Base-by-base conservation (phyloP, 2,888 invertebrate species). In the Bellardia pandia region DNA sequence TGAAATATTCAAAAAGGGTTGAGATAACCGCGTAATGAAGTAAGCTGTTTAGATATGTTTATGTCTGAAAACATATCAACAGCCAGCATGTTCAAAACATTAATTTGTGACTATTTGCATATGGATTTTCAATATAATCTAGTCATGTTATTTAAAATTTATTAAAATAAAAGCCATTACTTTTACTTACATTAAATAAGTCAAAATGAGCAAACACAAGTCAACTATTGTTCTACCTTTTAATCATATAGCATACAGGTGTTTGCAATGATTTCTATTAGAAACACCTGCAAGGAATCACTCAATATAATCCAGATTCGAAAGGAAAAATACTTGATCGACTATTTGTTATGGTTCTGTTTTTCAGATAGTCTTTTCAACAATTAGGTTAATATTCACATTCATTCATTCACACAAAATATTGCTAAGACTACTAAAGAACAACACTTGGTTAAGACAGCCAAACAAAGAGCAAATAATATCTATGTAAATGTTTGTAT, bases 341-440 rank as follows among this genome's bases (percentile, higher is more conserved):
- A 7, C 37, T 37, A 37, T 60, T 13, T 60, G 33, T n/a, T 37
- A 37, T 45, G 23, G 23, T 40, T 64, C 8, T 68, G 14, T 16
- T 45, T 68, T 30, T 13, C 48, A 6, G n/a, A n/a, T 48, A 48
- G 14, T 9, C 1, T 68, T 68, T 14, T 30, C 14, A 68, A 48
- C 14, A 76, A 64, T 76, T 66, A 53, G 37, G 64, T 75, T 75
- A 75, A 62, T 62, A 64, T 76, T 51, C 76, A n/a, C n/a, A n/a
- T n/a, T 40, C 51, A 64, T 51, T 51, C 76, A 64, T 37, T 16
- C 48, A 16, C 14, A 74, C 62, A 60, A n/a, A 48, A 23, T 42
- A 66, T 16, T 42, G 23, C 11, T 14, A 42, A 16, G 5, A 66
- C 6, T 33, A 66, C 40, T 8, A 14, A 40, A 40, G 40, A 64